Evolutionary conservation across 2,113 vertebrate species (phyloP).

Genomic region (Sminthopsis crassicaudata): DNA sequence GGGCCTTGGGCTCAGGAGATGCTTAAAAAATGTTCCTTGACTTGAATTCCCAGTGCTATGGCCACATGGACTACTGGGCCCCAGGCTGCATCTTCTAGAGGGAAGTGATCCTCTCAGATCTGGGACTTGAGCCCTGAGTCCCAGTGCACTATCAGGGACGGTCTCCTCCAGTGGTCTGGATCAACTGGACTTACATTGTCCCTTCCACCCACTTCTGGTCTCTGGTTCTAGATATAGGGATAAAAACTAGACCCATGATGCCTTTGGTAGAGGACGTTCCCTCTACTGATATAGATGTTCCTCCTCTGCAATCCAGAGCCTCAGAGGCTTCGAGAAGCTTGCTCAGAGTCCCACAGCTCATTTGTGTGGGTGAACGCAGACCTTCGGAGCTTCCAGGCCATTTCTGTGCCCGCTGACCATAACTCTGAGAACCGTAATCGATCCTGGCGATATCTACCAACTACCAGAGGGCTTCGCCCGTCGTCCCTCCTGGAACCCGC

Average conservation of each 20-base stretch:
- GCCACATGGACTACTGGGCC: no score
- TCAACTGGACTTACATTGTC: background rate
- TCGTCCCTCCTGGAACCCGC: no score
- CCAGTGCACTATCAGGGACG: background rate
- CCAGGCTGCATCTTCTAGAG: background rate
- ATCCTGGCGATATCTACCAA: no score
- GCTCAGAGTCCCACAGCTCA: background rate
- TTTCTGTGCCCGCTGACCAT: background rate
- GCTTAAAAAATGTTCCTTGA: background rate
- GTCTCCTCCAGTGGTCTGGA: background rate
- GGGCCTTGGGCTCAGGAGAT: background rate
- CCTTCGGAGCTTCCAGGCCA: background rate
- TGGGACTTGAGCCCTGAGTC: no score
- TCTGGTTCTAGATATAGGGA: background rate
- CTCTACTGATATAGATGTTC: background rate
- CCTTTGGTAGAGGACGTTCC: background rate
- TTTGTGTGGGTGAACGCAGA: background rate
- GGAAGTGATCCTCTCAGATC: background rate
- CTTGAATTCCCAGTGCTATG: no score
- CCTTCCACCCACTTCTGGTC: no score
- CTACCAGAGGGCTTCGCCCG: no score
- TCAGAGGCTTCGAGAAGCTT: background rate
- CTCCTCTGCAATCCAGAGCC: background rate
- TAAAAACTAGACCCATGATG: background rate
- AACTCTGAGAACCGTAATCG: background rate